Conservation (phyloP, 2,113 vertebrate genomes). For the Otis tarda region DNA sequence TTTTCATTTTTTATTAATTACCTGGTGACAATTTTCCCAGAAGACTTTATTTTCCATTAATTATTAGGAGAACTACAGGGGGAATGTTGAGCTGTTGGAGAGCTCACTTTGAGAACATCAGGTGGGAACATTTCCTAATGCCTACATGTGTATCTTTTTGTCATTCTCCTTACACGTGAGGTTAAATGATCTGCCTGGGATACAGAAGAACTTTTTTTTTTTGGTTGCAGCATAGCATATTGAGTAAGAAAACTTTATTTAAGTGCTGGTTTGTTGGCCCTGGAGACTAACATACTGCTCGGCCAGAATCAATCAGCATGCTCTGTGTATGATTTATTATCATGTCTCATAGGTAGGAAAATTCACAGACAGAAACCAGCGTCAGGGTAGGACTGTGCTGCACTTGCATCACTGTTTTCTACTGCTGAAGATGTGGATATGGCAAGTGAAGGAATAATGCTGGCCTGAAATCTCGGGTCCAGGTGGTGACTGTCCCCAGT, state of each 20-base stretch:
- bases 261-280: constrained; percentile 9
- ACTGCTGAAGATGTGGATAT: not conserved
- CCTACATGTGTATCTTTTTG: not conserved
- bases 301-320: not conserved
- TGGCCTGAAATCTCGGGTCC: constrained; percentile 1
- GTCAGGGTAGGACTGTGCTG: not conserved
- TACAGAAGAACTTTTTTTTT: not conserved
- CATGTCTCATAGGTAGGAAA: not conserved
- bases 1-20: constrained; percentile 67
- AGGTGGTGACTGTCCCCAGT: not conserved
- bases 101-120: constrained; percentile 15
- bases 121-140: constrained; percentile 2
- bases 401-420: not conserved
- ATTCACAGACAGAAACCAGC: not conserved
- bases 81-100: not conserved
- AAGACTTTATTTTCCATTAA: constrained; percentile 32
- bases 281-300: not conserved
- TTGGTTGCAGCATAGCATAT: not conserved
- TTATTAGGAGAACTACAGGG: constrained; percentile 29
- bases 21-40: constrained; percentile 15
- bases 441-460: not conserved
- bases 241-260: constrained; percentile 34
- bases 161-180: constrained; percentile 5
- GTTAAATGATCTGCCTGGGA: constrained; percentile 9
- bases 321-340: constrained; percentile 28